Evolutionary conservation across 2,113 vertebrate genomes (phyloP).

Genomic region (Abramis brama): DNA sequence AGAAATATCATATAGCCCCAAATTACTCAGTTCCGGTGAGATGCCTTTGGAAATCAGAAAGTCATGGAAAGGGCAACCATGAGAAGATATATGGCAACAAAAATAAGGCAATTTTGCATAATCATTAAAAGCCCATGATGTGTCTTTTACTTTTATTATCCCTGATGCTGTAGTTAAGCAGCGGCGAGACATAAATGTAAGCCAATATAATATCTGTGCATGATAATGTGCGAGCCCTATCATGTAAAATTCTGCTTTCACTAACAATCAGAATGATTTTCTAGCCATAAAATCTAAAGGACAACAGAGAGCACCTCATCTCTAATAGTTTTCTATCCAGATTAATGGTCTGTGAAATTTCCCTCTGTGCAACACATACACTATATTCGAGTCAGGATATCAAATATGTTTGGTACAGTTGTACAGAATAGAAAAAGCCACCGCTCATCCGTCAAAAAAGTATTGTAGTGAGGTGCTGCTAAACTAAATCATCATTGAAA

Average conservation of each 20-base stretch:
- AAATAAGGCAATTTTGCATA: slow-evolving; percentile 47
- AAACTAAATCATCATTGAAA: too few relatives aligned
- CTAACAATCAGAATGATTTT: slow-evolving; percentile 11
- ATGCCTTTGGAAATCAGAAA: slow-evolving; percentile 59
- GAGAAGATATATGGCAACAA: slow-evolving; percentile 55
- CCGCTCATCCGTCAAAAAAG: too few relatives aligned
- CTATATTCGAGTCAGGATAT: slow-evolving; percentile 4
- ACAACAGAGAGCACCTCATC: slow-evolving; percentile 1
- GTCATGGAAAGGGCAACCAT: slow-evolving; percentile 65
- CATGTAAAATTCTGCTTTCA: neutral
- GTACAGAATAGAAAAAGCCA: too few relatives aligned
- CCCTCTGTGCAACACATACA: neutral
- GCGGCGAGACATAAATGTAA: slow-evolving; percentile 11
- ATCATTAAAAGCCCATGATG: slow-evolving; percentile 47
- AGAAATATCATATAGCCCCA: slow-evolving; percentile 54
- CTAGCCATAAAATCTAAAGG: slow-evolving; percentile 14
- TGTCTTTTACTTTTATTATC: neutral
- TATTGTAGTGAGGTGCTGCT: too few relatives aligned
- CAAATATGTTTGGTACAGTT: neutral
- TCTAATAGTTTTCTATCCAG: slow-evolving; percentile 24
- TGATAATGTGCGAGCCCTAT: neutral
- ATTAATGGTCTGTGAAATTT: slow-evolving; percentile 25
- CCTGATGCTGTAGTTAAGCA: slow-evolving; percentile 18
- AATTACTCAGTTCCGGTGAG: slow-evolving; percentile 55
- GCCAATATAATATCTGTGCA: neutral